These are phyloP conservation scores for Eulimnadia texana DNA, from an alignment of 1,140 invertebrate genomes.

Conservation along the genomic window DNA sequence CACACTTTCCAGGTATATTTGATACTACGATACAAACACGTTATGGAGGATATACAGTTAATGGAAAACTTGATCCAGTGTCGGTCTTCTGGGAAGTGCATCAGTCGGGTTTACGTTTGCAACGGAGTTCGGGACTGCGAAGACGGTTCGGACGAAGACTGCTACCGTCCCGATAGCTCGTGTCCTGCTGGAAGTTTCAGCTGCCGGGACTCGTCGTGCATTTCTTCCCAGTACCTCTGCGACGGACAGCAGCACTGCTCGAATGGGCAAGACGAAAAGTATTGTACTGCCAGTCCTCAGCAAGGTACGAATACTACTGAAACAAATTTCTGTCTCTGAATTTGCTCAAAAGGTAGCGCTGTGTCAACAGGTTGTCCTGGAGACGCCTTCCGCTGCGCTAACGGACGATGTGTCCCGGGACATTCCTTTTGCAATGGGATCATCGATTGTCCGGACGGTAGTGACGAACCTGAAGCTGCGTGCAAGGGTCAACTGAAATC, in stretches of 20 bases:
- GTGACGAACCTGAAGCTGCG: constrained; percentile 60
- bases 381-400: constrained; percentile 62
- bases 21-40: not conserved
- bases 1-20: constrained; percentile 66
- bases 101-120: constrained; percentile 51
- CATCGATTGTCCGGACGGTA: constrained; percentile 64
- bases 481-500: constrained; percentile 30
- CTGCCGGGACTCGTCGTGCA: constrained; percentile 31
- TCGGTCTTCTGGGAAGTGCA: constrained; percentile 43
- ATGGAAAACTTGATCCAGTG: constrained; percentile 21
- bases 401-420: constrained; percentile 68
- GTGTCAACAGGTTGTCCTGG: constrained; percentile 52
- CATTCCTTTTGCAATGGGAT: constrained; percentile 84
- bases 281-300: not conserved
- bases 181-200: constrained; percentile 12
- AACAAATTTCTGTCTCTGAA: too few species aligned
- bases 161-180: constrained; percentile 31
- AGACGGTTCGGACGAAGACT: constrained; percentile 51
- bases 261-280: constrained; percentile 42
- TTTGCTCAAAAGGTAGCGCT: too few species aligned
- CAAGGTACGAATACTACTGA: too few species aligned
- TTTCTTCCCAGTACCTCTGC: constrained; percentile 36
- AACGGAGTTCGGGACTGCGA: constrained; percentile 53
- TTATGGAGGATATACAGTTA: too few species aligned
- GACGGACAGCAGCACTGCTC: constrained; percentile 44